Conservation (phyloP, 2,888 invertebrate species). For the Sminthurinus aureus region DNA sequence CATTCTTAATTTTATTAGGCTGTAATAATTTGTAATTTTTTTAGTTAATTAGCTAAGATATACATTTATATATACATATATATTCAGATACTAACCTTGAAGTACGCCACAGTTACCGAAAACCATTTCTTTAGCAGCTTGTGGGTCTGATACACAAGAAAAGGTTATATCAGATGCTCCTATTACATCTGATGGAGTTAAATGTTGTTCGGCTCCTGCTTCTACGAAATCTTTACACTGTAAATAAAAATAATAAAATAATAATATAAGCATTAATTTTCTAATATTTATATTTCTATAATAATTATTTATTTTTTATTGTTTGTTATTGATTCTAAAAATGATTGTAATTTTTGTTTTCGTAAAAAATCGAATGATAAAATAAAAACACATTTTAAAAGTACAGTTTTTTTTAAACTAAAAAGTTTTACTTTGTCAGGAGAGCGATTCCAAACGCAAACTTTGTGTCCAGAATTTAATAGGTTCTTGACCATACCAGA, state of each 20-base stretch:
- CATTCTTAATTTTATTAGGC: too few species aligned
- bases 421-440: constrained; percentile 79
- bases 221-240: constrained; percentile 86
- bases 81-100: constrained; percentile 62
- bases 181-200: constrained; percentile 92
- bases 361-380: neutral
- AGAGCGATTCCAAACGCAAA: constrained; percentile 93
- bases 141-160: constrained; percentile 92
- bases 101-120: constrained; percentile 95
- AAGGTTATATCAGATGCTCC: constrained; percentile 92
- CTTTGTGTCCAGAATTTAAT: constrained; percentile 90
- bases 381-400: too few species aligned
- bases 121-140: constrained; percentile 94
- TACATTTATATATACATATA: too few species aligned
- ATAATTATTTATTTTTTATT: neutral
- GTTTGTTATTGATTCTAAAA: neutral
- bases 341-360: too few species aligned
- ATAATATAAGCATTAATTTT: neutral
- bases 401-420: too few species aligned
- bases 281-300: neutral
- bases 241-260: constrained; percentile 60
- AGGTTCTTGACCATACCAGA: constrained; percentile 94
- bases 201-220: constrained; percentile 83
- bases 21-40: too few species aligned
- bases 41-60: too few species aligned